Evolutionary conservation across 2,888 invertebrate genomes (phyloP), one percentile per base, ranked within the genome.

Genomic region (Labia minor): DNA sequence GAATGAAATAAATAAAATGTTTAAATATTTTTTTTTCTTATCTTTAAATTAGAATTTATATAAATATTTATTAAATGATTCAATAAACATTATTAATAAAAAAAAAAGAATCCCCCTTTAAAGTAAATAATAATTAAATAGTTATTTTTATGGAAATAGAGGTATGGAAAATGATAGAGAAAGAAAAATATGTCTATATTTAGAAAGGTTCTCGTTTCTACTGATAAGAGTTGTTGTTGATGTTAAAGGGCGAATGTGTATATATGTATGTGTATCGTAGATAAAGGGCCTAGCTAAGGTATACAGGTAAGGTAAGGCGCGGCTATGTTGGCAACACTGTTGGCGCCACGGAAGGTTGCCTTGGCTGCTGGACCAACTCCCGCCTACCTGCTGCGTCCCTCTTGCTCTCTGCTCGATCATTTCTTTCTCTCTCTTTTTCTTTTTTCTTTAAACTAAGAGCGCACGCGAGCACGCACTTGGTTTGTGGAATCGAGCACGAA

Each of bases 311-410:
- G 8, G 26, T 3, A 6, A 26, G 26, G 26, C 26, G 49, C 49
- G 49, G 49, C 49, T 14, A 49, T 49, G 49, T 49, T 49, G 49
- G 49, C 49, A 49, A 49, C 49, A 49, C 49, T 49, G 49, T 49
- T 49, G 49, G 49, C 49, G 49, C 49, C 49, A 49, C 49, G 49
- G 49, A 49, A 49, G 49, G 49, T n/a, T 49, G n/a, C 16, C 49
- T 11, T 49, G 14, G 49, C 14, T 49, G 49, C 49, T 49, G n/a
- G 49, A 16, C 49, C 14, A 49, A 49, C 49, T 49, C 16, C n/a
- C n/a, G 14, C 49, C 49, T 3, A 3, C 49, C 49, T 4, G 6
- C 49, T 14, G 49, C 49, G 6, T 49, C 3, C 49, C 49, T 49
- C 49, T 14, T 49, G 6, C 16, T 14, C 49, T 16, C 16, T 14